A percentile compares a stretch with the other conserved stretches of the same genome.
These are phyloP conservation scores for Drosophila setifemur DNA, from an alignment of 1,140 invertebrate genomes.

Conservation along the genomic window DNA sequence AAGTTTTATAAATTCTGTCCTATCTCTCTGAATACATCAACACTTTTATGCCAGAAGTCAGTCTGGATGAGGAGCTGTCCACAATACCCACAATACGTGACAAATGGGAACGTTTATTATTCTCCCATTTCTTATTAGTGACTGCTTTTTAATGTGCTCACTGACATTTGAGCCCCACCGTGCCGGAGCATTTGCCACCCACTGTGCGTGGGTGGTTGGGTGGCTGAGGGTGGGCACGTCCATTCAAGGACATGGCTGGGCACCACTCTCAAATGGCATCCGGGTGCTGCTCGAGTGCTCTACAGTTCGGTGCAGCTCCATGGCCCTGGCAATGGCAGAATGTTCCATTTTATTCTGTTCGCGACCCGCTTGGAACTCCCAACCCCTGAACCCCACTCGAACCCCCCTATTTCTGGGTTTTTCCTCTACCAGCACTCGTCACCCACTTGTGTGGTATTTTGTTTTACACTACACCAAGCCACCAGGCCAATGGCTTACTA, in stretches of 20 bases:
- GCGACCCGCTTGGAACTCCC: slow-evolving; percentile 17
- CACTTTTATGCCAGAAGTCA: neutral
- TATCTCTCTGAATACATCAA: no score
- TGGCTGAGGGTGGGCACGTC: slow-evolving; percentile 10
- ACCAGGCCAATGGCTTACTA: slow-evolving; percentile 1
- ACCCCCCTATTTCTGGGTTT: slow-evolving; percentile 14
- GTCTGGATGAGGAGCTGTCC: slow-evolving; percentile 5
- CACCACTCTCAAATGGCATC: slow-evolving; percentile 30
- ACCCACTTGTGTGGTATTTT: slow-evolving; percentile 61
- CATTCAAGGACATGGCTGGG: slow-evolving; percentile 36
- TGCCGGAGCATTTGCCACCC: slow-evolving; percentile 1
- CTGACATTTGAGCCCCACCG: slow-evolving; percentile 14
- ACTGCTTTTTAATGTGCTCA: slow-evolving; percentile 8
- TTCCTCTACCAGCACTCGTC: slow-evolving; percentile 45
- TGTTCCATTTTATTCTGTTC: slow-evolving; percentile 18
- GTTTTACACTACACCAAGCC: slow-evolving; percentile 28
- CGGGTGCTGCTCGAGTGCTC: slow-evolving; percentile 29
- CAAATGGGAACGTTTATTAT: slow-evolving; percentile 18
- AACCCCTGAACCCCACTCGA: no score
- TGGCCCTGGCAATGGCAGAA: slow-evolving; percentile 38
- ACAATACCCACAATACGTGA: slow-evolving; percentile 21
- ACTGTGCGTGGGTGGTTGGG: neutral
- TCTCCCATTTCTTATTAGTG: slow-evolving; percentile 12
- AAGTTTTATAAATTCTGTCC: no score
- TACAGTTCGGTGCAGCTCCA: slow-evolving; percentile 19